Percentiles rank a stretch among this genome's conserved stretches.
Evolutionary conservation across 2,888 invertebrate genomes (phyloP).

Genomic region (Drosophila dives): DNA sequence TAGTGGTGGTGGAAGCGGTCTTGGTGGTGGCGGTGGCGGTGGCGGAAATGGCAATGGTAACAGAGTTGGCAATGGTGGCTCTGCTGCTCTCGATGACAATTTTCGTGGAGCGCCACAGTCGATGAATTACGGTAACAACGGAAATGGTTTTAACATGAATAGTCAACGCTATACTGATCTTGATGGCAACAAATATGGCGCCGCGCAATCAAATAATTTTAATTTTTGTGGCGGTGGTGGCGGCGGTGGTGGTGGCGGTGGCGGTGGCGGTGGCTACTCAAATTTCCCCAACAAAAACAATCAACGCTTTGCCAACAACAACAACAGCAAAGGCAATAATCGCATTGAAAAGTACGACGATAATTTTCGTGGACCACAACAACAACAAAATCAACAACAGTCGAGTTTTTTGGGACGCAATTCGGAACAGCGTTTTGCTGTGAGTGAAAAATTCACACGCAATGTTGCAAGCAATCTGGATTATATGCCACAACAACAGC

Average conservation of each 20-base stretch:
- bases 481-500: slow-evolving; percentile 7
- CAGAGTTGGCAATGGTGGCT: slow-evolving; percentile 16
- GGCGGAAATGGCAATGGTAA: not conserved
- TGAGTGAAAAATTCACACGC: slow-evolving; percentile 8
- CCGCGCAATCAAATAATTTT: slow-evolving; percentile 32
- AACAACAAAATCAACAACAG: slow-evolving; percentile 8
- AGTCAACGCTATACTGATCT: slow-evolving; percentile 31
- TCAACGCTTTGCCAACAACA: slow-evolving; percentile 26
- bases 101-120: slow-evolving; percentile 40
- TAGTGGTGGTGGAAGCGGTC: slow-evolving; percentile 17
- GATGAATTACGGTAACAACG: slow-evolving; percentile 24
- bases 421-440: slow-evolving; percentile 34
- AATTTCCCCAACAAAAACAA: slow-evolving; percentile 26
- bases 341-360: slow-evolving; percentile 33
- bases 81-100: slow-evolving; percentile 25
- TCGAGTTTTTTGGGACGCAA: slow-evolving; percentile 29
- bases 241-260: not conserved
- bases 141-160: slow-evolving; percentile 28
- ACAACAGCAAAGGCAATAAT: slow-evolving; percentile 1
- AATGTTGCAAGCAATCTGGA: slow-evolving; percentile 9
- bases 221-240: slow-evolving; percentile 4
- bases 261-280: slow-evolving; percentile 1
- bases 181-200: slow-evolving; percentile 39
- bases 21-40: slow-evolving; percentile 7
- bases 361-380: slow-evolving; percentile 29